Evolutionary conservation across 35 echinoderm and acorn worm species (phyloP), one percentile per base, ranked within the genome.

Genomic region (Amphiura filiformis): DNA sequence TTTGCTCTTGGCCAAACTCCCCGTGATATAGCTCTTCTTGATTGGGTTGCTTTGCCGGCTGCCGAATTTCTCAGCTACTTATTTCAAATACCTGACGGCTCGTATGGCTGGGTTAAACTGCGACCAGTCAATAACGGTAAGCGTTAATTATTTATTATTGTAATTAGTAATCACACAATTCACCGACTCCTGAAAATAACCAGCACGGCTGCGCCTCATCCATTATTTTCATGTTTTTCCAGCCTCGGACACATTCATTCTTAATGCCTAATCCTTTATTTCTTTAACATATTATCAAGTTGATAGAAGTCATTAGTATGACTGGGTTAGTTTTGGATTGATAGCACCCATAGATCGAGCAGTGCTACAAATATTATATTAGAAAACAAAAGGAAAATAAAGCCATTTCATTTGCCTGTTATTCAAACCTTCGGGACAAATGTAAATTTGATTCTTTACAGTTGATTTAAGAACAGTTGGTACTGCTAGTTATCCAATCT

Each of bases 71-170:
- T 64, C 23, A 34, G 28, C 31, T 35, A 44, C 33, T 15, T 30
- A 15, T 85, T 61, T 75, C 22, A 78, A 34, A 56, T 88, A 12
- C 75, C 76, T 1, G 76, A 79, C 52, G 86, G 86, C 36, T 38
- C 41, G 7, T 75, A 70, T 41, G 76, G 38, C 1, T 88, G 86
- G 86, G 38, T 88, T 3, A 78, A 88, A 78, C 38, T 88, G 15
- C 76, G 86, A 88, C 65, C 86, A 0, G 76, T 88, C 31, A 88
- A 88, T 30, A 88, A 88, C 26, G 86, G 86, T 88, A 88, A 79
- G 26, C 0, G 35, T 11, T 14, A 26, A 56, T 56, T n/a, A n/a
- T n/a, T n/a, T n/a, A n/a, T n/a, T n/a, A n/a, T n/a, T n/a, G n/a
- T 84, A 15, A 38, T n/a, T 4, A 22, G 33, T 40, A n/a, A 37